Evolutionary conservation across 2,888 invertebrate species (phyloP).

Genomic region (Cactoblastis cactorum): DNA sequence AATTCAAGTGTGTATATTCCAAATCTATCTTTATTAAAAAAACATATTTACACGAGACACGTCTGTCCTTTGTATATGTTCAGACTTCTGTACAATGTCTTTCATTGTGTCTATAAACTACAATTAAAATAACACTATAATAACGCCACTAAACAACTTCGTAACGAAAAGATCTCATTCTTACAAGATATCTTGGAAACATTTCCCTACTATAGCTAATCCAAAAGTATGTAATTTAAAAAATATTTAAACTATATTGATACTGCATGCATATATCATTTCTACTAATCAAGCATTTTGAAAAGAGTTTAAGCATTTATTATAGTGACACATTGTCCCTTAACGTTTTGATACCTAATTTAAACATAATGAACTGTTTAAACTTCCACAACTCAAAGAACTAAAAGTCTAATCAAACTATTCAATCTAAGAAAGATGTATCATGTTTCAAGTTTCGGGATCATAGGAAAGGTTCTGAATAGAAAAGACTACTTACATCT

Average conservation of each 20-base stretch:
- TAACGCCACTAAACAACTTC: not conserved
- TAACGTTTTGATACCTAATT: too few species aligned
- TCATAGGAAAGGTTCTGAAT: too few species aligned
- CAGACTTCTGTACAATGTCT: slow-evolving; percentile 45
- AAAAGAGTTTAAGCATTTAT: not conserved
- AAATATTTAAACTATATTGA: not conserved
- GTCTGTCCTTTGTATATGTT: slow-evolving; percentile 36
- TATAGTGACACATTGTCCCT: too few species aligned
- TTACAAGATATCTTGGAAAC: slow-evolving; percentile 6
- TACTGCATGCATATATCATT: not conserved
- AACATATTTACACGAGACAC: slow-evolving; percentile 35
- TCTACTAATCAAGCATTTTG: not conserved
- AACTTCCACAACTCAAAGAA: too few species aligned
- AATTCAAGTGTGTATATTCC: slow-evolving; percentile 23
- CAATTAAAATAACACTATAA: slow-evolving; percentile 12
- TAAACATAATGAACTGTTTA: too few species aligned
- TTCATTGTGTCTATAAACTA: slow-evolving; percentile 30
- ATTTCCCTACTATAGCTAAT: slow-evolving; percentile 4
- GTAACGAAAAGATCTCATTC: not conserved
- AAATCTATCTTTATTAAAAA: slow-evolving; percentile 30
- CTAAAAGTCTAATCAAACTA: too few species aligned
- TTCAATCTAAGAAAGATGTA: too few species aligned
- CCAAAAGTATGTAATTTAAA: not conserved
- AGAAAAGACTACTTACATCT: too few species aligned
- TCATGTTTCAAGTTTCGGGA: too few species aligned